These are phyloP conservation scores for Dendrolimus punctatus DNA, from an alignment of 1,140 invertebrate species.

Conservation along the genomic window DNA sequence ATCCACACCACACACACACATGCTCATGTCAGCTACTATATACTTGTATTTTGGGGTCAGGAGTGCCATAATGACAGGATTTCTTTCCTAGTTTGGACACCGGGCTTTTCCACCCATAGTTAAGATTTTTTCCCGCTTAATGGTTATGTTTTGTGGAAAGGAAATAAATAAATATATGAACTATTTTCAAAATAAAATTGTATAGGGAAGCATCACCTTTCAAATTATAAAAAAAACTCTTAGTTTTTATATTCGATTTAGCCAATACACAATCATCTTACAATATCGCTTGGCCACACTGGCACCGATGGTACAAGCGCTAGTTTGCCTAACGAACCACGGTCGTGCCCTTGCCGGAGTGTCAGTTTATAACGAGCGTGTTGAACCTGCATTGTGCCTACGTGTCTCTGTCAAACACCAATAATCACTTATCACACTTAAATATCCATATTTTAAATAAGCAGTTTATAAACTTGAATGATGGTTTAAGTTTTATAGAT, in stretches of 20 bases:
- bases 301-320: conserved; percentile 19
- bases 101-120: no score
- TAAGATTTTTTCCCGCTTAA: no score
- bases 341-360: conserved; percentile 15
- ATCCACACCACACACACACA: no score
- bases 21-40: no score
- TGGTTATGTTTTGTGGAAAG: no score
- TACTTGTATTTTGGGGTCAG: no score
- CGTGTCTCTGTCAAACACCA: conserved; percentile 10
- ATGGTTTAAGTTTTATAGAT: no score
- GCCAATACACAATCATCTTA: not conserved
- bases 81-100: no score
- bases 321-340: conserved; percentile 44
- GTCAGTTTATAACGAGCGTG: conserved; percentile 29
- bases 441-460: not conserved
- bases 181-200: not conserved
- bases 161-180: no score
- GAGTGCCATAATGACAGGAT: no score
- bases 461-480: no score
- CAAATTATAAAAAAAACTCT: not conserved
- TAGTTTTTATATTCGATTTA: no score
- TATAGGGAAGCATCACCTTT: not conserved
- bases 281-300: not conserved
- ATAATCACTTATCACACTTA: conserved; percentile 7
- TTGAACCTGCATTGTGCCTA: not conserved